phyloP scores from a whole-genome alignment of 1,140 invertebrate species.

The Drosophila teissieri region DNA sequence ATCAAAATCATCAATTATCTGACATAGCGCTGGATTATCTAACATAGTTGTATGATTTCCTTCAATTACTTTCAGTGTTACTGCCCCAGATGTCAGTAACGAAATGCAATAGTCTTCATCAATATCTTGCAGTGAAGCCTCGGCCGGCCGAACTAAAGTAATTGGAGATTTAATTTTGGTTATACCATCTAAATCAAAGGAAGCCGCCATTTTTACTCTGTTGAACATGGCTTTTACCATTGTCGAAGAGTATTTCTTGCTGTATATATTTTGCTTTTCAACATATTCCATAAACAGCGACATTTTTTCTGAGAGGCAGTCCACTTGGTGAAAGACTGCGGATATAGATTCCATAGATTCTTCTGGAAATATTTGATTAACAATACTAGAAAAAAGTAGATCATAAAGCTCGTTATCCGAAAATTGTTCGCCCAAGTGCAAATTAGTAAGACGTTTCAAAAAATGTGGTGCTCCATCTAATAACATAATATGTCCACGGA shows the following conservation, averaged over 20 bases:
- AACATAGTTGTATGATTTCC: slow-evolving; percentile 90
- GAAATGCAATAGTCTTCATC: slow-evolving; percentile 89
- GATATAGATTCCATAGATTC: slow-evolving; percentile 86
- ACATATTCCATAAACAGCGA: slow-evolving; percentile 67
- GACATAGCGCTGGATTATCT: slow-evolving; percentile 87
- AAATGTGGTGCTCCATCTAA: slow-evolving; percentile 87
- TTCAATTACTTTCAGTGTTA: slow-evolving; percentile 87
- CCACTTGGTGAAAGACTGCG: slow-evolving; percentile 69
- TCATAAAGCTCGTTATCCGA: slow-evolving; percentile 86
- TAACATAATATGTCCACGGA: slow-evolving; percentile 85
- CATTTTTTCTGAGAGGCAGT: slow-evolving; percentile 64
- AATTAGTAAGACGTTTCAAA: slow-evolving; percentile 85
- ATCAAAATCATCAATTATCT: slow-evolving; percentile 87
- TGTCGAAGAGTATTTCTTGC: slow-evolving; percentile 84
- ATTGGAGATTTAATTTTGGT: slow-evolving; percentile 86
- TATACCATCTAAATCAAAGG: slow-evolving; percentile 85
- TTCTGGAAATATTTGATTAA: slow-evolving; percentile 86
- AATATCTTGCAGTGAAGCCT: slow-evolving; percentile 84
- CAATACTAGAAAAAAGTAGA: slow-evolving; percentile 85
- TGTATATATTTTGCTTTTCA: slow-evolving; percentile 84
- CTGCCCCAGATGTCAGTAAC: slow-evolving; percentile 85
- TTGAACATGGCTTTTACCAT: slow-evolving; percentile 86
- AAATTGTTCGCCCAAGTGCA: slow-evolving; percentile 77
- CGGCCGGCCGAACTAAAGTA: slow-evolving; percentile 87
- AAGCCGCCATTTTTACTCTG: slow-evolving; percentile 86